A percentile compares a stretch with the other conserved stretches of the same genome.
Conservation (phyloP, 2,888 invertebrate species). For the Xestia xanthographa region DNA sequence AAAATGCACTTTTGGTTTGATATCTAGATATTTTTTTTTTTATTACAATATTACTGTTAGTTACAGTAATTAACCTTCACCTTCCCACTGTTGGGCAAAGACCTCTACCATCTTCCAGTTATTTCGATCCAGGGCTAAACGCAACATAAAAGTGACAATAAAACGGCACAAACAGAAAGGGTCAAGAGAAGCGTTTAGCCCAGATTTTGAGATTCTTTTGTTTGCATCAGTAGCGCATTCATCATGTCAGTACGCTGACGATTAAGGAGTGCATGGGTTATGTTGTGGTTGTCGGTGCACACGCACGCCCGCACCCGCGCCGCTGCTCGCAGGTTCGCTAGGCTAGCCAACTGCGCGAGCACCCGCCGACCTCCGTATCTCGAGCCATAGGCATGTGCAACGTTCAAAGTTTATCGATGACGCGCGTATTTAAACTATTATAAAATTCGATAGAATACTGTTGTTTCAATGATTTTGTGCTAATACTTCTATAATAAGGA, state of each 20-base stretch:
- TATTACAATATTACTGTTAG: too few species aligned
- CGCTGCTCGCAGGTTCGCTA: slow-evolving; percentile 55
- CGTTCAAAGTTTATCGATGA: slow-evolving; percentile 45
- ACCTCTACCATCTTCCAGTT: neutral
- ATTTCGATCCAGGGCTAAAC: neutral
- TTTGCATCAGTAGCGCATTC: slow-evolving; percentile 17
- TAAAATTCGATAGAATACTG: neutral
- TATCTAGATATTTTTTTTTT: too few species aligned
- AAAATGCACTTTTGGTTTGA: too few species aligned
- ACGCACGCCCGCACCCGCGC: slow-evolving; percentile 35
- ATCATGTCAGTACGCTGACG: slow-evolving; percentile 37
- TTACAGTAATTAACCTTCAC: neutral
- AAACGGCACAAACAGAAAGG: neutral
- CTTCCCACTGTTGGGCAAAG: neutral
- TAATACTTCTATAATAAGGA: neutral
- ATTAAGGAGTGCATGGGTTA: slow-evolving; percentile 34
- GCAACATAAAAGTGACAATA: neutral
- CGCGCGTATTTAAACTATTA: neutral
- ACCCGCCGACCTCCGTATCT: slow-evolving; percentile 69
- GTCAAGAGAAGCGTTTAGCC: neutral
- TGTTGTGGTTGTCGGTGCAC: slow-evolving; percentile 34
- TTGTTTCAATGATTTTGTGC: neutral
- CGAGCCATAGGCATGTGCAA: slow-evolving; percentile 44
- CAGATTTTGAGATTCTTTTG: slow-evolving; percentile 23
- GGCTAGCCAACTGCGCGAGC: slow-evolving; percentile 52